These are phyloP conservation scores for Drosophila rellima DNA, from an alignment of 2,888 invertebrate species.

Conservation along the genomic window DNA sequence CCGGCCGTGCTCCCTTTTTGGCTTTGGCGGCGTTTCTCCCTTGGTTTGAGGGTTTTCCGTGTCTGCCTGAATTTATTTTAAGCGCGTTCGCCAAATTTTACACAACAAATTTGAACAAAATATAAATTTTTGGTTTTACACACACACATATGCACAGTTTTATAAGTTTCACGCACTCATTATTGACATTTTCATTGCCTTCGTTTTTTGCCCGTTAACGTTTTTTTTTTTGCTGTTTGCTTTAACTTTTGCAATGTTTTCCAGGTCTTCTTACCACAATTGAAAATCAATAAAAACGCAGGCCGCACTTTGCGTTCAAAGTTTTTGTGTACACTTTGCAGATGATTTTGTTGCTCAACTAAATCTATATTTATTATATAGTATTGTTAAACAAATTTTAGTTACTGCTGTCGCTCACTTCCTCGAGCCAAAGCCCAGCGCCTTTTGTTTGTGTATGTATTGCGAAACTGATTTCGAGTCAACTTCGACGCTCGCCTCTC, in stretches of 20 bases:
- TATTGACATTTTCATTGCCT: conserved; percentile 66
- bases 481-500: conserved; percentile 54
- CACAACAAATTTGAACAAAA: conserved; percentile 8
- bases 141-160: conserved; percentile 28
- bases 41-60: conserved; percentile 78
- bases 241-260: conserved; percentile 40
- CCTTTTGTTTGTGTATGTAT: conserved; percentile 85
- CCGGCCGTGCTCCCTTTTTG: conserved; percentile 67
- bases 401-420: conserved; percentile 66
- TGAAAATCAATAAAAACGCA: conserved; percentile 76
- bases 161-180: conserved; percentile 17
- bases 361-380: conserved; percentile 9
- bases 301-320: conserved; percentile 39
- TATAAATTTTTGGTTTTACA: conserved; percentile 1
- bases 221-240: conserved; percentile 17
- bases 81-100: conserved; percentile 65
- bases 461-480: conserved; percentile 84
- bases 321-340: conserved; percentile 22
- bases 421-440: conserved; percentile 74
- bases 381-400: conserved; percentile 22
- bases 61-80: conserved; percentile 77
- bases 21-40: conserved; percentile 51
- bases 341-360: neutral
- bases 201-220: conserved; percentile 15
- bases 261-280: conserved; percentile 68